A percentile compares a stretch with the other conserved stretches of the same genome.
Conservation (phyloP, 2,888 invertebrate genomes). For the Masnerella sp. region DNA sequence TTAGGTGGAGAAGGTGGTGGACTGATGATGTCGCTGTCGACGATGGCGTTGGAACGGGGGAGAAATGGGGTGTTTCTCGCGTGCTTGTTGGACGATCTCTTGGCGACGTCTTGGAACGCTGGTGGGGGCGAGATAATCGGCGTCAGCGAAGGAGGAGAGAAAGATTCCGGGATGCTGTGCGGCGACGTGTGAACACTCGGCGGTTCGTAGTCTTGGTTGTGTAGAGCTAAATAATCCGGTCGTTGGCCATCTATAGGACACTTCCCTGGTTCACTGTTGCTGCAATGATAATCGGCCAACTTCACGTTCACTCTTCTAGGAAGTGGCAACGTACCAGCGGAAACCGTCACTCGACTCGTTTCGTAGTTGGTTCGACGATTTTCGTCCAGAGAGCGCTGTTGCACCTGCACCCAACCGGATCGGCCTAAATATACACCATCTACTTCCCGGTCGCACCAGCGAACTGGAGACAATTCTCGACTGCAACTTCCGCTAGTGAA, state of each 20-base stretch:
- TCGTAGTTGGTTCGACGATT: slow-evolving; percentile 77
- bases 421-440: slow-evolving; percentile 81
- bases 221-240: slow-evolving; percentile 73
- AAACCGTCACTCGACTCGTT: slow-evolving; percentile 62
- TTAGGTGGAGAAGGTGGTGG: slow-evolving; percentile 78
- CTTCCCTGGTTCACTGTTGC: slow-evolving; percentile 73
- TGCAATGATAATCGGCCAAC: slow-evolving; percentile 79
- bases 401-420: slow-evolving; percentile 81
- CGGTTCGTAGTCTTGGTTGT: slow-evolving; percentile 74
- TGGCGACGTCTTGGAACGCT: slow-evolving; percentile 82
- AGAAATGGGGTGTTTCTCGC: slow-evolving; percentile 77
- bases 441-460: slow-evolving; percentile 81
- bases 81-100: slow-evolving; percentile 64
- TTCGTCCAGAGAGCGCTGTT: slow-evolving; percentile 80
- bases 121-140: slow-evolving; percentile 85
- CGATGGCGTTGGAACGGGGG: slow-evolving; percentile 80
- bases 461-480: slow-evolving; percentile 80
- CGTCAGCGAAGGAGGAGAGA: slow-evolving; percentile 83
- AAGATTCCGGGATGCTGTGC: slow-evolving; percentile 75
- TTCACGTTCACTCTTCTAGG: slow-evolving; percentile 78
- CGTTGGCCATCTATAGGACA: slow-evolving; percentile 68
- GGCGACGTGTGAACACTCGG: slow-evolving; percentile 75
- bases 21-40: slow-evolving; percentile 79
- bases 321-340: slow-evolving; percentile 74
- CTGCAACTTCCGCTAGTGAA: slow-evolving; percentile 77